Conservation (phyloP, 1,140 invertebrate genomes). For the Patella vulgata region DNA sequence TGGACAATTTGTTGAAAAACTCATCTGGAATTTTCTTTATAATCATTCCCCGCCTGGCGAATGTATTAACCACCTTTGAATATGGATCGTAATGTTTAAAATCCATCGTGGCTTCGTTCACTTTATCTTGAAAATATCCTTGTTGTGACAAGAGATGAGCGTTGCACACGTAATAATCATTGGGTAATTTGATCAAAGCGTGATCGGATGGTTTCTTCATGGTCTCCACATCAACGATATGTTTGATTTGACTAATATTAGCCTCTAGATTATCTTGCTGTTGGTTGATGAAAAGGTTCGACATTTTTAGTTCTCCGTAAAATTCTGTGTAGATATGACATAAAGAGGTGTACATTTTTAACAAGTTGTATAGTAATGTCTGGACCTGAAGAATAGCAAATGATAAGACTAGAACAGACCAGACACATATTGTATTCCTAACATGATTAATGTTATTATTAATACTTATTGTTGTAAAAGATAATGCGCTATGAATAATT, state of each 20-base stretch:
- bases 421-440: too few species aligned
- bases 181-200: neutral
- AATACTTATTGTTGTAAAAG: too few species aligned
- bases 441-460: too few species aligned
- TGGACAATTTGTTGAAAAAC: conserved; percentile 47
- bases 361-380: conserved; percentile 23
- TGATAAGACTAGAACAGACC: too few species aligned
- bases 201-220: too few species aligned
- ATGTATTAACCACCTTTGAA: conserved; percentile 41
- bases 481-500: too few species aligned
- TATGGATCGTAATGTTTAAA: conserved; percentile 43
- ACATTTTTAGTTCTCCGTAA: too few species aligned
- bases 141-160: conserved; percentile 30
- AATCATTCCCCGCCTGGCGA: conserved; percentile 24
- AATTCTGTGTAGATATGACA: conserved; percentile 36
- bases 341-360: conserved; percentile 34
- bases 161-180: conserved; percentile 27
- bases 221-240: too few species aligned
- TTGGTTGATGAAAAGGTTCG: too few species aligned
- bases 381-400: conserved; percentile 37
- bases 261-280: too few species aligned
- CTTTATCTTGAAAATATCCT: conserved; percentile 13
- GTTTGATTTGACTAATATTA: too few species aligned
- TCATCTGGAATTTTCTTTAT: conserved; percentile 31
- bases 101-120: neutral